Percentiles rank a stretch among this genome's conserved stretches.
These are phyloP conservation scores for Procavia capensis DNA, from an alignment of 2,113 vertebrate species.

Conservation along the genomic window DNA sequence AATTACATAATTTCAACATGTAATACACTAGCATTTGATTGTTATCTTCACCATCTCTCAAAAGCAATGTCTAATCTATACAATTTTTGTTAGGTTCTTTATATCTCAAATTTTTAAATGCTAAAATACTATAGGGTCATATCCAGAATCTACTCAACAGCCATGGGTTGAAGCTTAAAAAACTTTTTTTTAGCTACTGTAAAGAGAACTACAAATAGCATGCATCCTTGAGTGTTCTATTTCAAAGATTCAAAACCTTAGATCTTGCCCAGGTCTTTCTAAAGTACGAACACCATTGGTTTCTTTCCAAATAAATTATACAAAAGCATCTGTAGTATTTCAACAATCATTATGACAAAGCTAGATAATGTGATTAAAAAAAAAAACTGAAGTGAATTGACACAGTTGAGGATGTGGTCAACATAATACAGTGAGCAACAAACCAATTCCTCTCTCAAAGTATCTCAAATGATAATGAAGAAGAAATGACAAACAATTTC, in stretches of 20 bases:
- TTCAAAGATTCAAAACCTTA: background rate
- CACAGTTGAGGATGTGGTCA: background rate
- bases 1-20: background rate
- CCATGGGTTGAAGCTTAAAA: too few relatives aligned
- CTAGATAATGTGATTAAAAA: background rate
- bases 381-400: background rate
- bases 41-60: background rate
- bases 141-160: too few relatives aligned
- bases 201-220: background rate
- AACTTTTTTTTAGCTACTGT: too few relatives aligned
- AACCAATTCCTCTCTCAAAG: background rate
- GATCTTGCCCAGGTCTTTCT: background rate
- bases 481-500: background rate
- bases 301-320: slow-evolving; percentile 31
- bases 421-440: background rate
- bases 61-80: background rate
- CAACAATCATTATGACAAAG: background rate
- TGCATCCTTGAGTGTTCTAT: background rate
- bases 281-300: background rate
- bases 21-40: background rate
- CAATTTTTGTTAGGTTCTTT: background rate
- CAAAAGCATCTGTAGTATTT: background rate
- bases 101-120: background rate
- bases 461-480: background rate
- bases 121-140: background rate